Evolutionary conservation across 2,113 vertebrate genomes (phyloP).

Genomic region (Anolis sagrei): DNA sequence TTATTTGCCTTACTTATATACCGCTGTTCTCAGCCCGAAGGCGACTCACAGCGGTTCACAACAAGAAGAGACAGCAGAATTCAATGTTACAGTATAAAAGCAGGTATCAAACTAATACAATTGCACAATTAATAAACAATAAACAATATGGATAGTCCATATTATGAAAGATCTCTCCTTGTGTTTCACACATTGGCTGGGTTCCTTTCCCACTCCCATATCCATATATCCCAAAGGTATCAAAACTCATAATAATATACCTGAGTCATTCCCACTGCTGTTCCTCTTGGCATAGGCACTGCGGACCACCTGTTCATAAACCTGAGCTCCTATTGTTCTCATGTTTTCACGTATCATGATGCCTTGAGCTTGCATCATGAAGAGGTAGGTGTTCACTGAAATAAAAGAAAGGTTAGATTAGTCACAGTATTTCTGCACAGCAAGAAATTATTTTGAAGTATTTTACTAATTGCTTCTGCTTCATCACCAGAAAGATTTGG

Average conservation of each 20-base stretch:
- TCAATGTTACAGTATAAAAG: too few relatives aligned
- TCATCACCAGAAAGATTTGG: neutral
- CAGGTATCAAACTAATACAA: too few relatives aligned
- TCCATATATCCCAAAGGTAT: neutral
- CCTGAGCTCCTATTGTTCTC: conserved; percentile 91
- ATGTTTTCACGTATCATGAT: conserved; percentile 94
- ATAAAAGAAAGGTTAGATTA: conserved; percentile 38
- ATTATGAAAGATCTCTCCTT: neutral
- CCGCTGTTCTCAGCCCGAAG: too few relatives aligned
- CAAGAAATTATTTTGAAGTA: neutral
- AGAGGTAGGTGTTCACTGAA: conserved; percentile 97
- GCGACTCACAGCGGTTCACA: too few relatives aligned
- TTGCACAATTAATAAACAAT: too few relatives aligned
- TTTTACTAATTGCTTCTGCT: conserved; percentile 15
- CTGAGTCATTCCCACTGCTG: conserved; percentile 89
- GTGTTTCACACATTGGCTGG: neutral
- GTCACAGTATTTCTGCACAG: neutral
- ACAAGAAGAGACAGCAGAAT: too few relatives aligned
- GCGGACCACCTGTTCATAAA: conserved; percentile 95
- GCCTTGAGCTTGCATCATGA: conserved; percentile 96
- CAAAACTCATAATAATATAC: conserved; percentile 67
- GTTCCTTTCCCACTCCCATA: neutral
- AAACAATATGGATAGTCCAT: too few relatives aligned
- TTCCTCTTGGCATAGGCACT: conserved; percentile 88
- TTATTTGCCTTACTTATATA: too few relatives aligned